Evolutionary conservation across 2,113 vertebrate species (phyloP), one percentile per base, ranked within the genome.

Genomic region (Eurypyga helias): DNA sequence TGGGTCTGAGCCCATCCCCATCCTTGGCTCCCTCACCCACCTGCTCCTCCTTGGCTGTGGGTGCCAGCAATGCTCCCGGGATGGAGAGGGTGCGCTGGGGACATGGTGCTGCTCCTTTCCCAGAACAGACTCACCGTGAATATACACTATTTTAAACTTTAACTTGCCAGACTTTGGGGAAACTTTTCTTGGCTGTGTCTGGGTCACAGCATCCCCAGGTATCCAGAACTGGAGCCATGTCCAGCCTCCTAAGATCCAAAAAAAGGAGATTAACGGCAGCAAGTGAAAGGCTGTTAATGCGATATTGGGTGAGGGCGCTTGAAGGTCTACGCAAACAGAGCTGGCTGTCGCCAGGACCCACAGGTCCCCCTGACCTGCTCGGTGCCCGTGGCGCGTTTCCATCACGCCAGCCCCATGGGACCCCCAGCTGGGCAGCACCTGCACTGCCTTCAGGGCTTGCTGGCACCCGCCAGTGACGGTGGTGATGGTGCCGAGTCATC

Each of bases 401-500:
- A 78, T 60, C 1, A 0, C 31, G 54, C 48, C 58, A 77, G 21
- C 31, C 69, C 49, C 19, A 8, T 28, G 52, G 69, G 58, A 77
- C 11, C 67, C 38, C 26, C 25, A n/a, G 34, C 28, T 33, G 31
- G 52, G 64, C 54, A 78, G 45, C 49, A 78, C 49, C 80, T 70
- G 55, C 11, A 2, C 43, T 64, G 64, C 79, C 33, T 73, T 69
- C 55, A 36, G 6, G 4, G 4, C 38, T 66, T 18, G 29, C 46
- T 41, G 41, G 21, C 0, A 5, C 26, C 49, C 0, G 0, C n/a
- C 4, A 2, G 55, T 3, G 10, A 25, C 26, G 69, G 38, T 7
- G 10, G 23, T 9, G 34, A 45, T 33, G 45, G 43, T 10, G 2
- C 18, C 36, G 34, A 72, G 20, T 41, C 67, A 76, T 34, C 36